A percentile compares a stretch with the other conserved stretches of the same genome.
phyloP scores from a whole-genome alignment of 92 coral and sea anemone species.

The Zoanthus solanderi region DNA sequence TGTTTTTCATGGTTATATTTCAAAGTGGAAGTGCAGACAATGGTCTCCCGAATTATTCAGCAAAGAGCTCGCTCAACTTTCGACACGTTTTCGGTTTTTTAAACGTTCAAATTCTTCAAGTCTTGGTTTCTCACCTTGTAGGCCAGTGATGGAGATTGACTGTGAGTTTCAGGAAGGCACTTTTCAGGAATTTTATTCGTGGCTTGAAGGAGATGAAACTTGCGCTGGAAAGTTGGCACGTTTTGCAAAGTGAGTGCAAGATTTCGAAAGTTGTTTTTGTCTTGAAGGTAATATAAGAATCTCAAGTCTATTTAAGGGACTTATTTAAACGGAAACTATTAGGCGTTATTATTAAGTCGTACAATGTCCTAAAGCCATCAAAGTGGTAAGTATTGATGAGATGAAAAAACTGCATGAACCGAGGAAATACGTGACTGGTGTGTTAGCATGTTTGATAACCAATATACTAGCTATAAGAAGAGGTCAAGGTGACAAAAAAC shows the following conservation, averaged over 20 bases:
- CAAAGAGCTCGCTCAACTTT: constrained; percentile 66
- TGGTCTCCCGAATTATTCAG: constrained; percentile 90
- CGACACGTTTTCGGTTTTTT: constrained; percentile 85
- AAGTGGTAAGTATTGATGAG: neutral
- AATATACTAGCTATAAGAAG: neutral
- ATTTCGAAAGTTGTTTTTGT: neutral
- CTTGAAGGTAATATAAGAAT: neutral
- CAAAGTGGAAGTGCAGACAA: constrained; percentile 72
- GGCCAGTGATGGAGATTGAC: constrained; percentile 88
- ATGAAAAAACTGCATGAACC: neutral
- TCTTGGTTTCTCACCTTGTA: constrained; percentile 47
- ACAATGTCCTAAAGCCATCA: neutral
- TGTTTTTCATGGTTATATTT: constrained; percentile 70
- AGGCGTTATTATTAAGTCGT: neutral
- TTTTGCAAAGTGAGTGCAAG: constrained; percentile 69
- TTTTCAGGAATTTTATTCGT: constrained; percentile 76
- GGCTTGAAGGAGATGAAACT: constrained; percentile 73
- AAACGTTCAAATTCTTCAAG: constrained; percentile 54
- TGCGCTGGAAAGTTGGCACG: constrained; percentile 72
- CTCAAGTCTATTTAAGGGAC: neutral
- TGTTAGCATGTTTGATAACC: neutral
- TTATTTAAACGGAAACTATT: constrained; percentile 6
- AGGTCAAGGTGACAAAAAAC: constrained; percentile 21
- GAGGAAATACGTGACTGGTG: neutral
- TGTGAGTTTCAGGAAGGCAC: constrained; percentile 83